Base-by-base conservation (phyloP, 30 jellyfish, hydroid and myxozoan genomes). In the Aurelia sp. region DNA sequence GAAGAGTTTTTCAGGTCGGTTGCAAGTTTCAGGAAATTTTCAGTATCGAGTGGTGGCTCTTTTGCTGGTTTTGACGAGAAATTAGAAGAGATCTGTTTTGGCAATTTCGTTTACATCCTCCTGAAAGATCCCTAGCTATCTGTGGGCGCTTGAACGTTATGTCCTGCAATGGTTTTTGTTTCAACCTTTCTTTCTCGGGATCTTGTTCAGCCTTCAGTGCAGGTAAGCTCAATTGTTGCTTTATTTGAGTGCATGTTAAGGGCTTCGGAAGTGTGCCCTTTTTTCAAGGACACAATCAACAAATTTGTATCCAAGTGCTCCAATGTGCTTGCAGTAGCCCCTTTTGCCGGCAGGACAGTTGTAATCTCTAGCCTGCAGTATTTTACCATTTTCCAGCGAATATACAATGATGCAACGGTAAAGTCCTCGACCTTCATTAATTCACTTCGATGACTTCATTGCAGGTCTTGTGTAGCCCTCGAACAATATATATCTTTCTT, bases 391-490 rank as follows among this genome's bases (percentile, higher is more conserved):
- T 30, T 30, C 35, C 67, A 71, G 11, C 10, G 37, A 9, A 18
- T 71, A 71, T 6, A 71, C 81, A 13, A 71, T 71, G 11, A 71
- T 13, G 67, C 81, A 71, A 22, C 13, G 68, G 30, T 71, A 71
- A 1, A 71, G 16, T 33, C 81, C 81, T 30, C 18, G 18, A 30
- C 81, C 81, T 22, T n/a, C 68, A 71, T 9, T 3, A 9, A 44
- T 71, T 6, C 81, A 67, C 30, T 71, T 30, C 16, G 64, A 37
- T 37, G 81, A 71, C 47, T 71, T 71, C 81, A 5, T 71, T 12
- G 20, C 16, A 22, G 81, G 81, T 41, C 63, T 71, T 16, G 81
- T 71, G 81, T 71, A 71, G 16, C 81, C 81, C 47, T 71, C 81
- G 3, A 71, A 50, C 12, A 71, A 65, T 15, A 19, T 1, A 4